Evolutionary conservation across 1,140 invertebrate species (phyloP), one percentile per base, ranked within the genome.

Genomic region (Drosophila punjabiensis): DNA sequence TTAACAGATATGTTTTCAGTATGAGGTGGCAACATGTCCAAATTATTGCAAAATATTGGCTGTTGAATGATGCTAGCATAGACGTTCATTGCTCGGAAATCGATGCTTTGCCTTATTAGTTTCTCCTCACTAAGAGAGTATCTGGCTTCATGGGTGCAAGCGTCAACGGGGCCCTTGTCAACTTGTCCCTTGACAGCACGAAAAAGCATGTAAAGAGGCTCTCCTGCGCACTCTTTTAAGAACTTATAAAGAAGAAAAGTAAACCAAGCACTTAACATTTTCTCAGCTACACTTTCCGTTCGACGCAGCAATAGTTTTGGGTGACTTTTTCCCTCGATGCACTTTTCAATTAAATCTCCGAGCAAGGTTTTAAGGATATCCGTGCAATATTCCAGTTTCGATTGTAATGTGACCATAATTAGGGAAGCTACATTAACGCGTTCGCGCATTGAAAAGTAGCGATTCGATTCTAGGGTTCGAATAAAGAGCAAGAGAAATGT

Each of bases 251-350:
- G 94, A 53, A 99, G 95, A 93, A 99, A 99, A 55, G 99, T 99
- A 93, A 99, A 99, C 99, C 99, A 99, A 47, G 98, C 98, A 77
- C 98, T 99, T 13, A 99, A 94, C 98, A 99, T 99, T 95, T 99
- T 99, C 93, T 99, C 99, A n/a, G n/a, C n/a, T n/a, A n/a, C n/a
- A n/a, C n/a, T n/a, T n/a, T n/a, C n/a, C n/a, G n/a, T n/a, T n/a
- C 98, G 96, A 91, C 99, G 95, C 18, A 99, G 94, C 76, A 99
- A 95, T 32, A 99, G 94, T 93, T 99, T 99, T 1, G 99, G 99
- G 94, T 99, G 99, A 93, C 98, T 99, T 93, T 99, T 99, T 47
- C 98, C 98, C 92, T 99, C 98, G 94, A 99, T 99, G 92, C 98
- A 99, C 92, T 99, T 99, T 92, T 99, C 98, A 84, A 99, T 99